These are phyloP conservation scores for Pica pica DNA, from an alignment of 2,113 vertebrate species.

Conservation along the genomic window DNA sequence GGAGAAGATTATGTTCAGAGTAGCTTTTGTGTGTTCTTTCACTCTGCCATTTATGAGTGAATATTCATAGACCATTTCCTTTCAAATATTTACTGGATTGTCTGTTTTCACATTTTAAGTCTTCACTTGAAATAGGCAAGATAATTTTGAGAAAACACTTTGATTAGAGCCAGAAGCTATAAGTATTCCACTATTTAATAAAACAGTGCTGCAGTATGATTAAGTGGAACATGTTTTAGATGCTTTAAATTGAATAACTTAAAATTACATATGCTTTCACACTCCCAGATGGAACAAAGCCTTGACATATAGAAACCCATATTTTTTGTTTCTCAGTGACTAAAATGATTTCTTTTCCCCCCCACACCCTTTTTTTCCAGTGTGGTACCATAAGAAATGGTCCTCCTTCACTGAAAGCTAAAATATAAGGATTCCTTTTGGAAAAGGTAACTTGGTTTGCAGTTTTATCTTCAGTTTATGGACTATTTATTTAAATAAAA, in stretches of 20 bases:
- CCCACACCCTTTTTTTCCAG: not conserved
- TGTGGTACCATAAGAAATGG: not conserved
- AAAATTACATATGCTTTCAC: not conserved
- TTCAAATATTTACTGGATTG: not conserved
- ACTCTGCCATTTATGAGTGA: not conserved
- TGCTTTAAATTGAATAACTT: not conserved
- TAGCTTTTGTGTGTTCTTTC: not conserved
- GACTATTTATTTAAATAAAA: not conserved
- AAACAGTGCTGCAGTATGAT: not conserved
- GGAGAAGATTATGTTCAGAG: not conserved
- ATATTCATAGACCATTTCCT: not conserved
- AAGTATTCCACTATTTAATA: conserved; percentile 27
- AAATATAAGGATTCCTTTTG: not conserved
- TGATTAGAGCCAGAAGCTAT: conserved; percentile 1
- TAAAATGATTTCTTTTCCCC: not conserved
- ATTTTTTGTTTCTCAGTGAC: not conserved
- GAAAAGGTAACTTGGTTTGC: not conserved
- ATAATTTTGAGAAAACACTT: conserved; percentile 7
- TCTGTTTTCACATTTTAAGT: conserved; percentile 7
- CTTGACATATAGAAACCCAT: not conserved
- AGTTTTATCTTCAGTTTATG: not conserved
- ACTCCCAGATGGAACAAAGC: not conserved
- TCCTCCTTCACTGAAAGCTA: not conserved
- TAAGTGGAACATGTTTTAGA: not conserved
- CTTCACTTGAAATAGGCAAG: not conserved